These are phyloP conservation scores for Ditylenchus weischeri DNA, from an alignment of 2,888 invertebrate species.

Conservation along the genomic window DNA sequence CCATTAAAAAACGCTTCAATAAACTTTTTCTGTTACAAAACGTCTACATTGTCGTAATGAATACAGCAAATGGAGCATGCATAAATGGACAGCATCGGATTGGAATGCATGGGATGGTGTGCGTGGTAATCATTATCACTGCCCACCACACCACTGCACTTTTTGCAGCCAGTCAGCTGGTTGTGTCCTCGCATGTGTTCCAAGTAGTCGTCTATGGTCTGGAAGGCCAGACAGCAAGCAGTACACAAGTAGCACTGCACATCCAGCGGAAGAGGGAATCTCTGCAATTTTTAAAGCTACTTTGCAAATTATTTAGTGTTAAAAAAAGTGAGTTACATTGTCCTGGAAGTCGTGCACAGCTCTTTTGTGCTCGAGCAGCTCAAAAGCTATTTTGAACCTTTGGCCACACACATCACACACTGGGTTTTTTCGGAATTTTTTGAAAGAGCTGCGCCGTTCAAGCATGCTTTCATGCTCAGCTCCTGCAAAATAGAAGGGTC, in stretches of 20 bases:
- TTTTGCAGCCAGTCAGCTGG: constrained; percentile 3
- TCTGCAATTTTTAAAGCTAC: background rate
- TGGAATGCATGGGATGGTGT: constrained; percentile 1
- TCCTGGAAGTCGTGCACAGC: background rate
- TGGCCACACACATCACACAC: background rate
- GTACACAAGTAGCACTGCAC: constrained; percentile 8
- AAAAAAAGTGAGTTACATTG: background rate
- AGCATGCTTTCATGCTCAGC: too few relatives aligned
- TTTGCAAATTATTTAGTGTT: background rate
- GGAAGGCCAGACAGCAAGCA: constrained; percentile 10
- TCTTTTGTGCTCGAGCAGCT: background rate
- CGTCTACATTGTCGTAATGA: background rate
- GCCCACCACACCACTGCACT: constrained; percentile 11
- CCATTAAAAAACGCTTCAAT: too few relatives aligned
- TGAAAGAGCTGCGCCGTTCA: too few relatives aligned
- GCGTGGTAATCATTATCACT: background rate
- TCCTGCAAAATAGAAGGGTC: too few relatives aligned
- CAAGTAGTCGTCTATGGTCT: background rate
- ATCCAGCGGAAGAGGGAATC: background rate
- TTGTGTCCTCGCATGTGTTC: constrained; percentile 8
- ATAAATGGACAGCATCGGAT: constrained; percentile 2
- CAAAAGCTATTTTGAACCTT: background rate
- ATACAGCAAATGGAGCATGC: constrained; percentile 11
- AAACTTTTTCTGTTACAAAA: too few relatives aligned
- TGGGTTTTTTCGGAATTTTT: background rate